Conservation (phyloP, 2,113 vertebrate species). For the Sitta europaea region DNA sequence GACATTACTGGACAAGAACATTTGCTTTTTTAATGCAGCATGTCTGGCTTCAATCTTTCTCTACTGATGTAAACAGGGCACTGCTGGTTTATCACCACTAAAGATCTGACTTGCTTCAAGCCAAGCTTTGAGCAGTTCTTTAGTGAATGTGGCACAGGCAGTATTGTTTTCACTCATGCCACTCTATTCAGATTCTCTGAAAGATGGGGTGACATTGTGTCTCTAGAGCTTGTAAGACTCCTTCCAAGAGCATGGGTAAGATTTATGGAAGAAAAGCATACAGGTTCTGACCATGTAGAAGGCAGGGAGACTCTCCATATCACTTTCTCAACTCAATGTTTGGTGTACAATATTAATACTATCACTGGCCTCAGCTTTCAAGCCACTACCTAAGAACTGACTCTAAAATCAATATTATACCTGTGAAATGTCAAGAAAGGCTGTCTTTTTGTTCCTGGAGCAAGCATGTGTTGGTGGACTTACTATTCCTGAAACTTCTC, state of each 20-base stretch:
- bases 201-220: neutral
- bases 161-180: neutral
- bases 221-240: neutral
- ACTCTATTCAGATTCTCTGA: neutral
- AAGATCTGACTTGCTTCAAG: neutral
- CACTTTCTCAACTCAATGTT: neutral
- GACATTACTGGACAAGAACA: neutral
- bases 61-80: neutral
- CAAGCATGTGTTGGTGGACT: neutral
- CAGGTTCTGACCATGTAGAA: neutral
- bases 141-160: neutral
- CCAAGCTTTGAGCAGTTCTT: neutral
- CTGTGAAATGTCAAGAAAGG: neutral
- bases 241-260: neutral
- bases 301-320: neutral
- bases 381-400: neutral
- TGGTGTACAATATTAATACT: rapidly evolving
- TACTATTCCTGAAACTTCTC: neutral
- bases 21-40: neutral
- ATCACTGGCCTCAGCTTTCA: neutral
- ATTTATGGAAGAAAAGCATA: neutral
- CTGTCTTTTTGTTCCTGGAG: neutral
- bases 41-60: neutral
- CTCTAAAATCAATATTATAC: neutral
- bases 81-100: neutral